These are phyloP conservation scores for Epinotia bilunana DNA, from an alignment of 2,888 invertebrate species.

Conservation along the genomic window DNA sequence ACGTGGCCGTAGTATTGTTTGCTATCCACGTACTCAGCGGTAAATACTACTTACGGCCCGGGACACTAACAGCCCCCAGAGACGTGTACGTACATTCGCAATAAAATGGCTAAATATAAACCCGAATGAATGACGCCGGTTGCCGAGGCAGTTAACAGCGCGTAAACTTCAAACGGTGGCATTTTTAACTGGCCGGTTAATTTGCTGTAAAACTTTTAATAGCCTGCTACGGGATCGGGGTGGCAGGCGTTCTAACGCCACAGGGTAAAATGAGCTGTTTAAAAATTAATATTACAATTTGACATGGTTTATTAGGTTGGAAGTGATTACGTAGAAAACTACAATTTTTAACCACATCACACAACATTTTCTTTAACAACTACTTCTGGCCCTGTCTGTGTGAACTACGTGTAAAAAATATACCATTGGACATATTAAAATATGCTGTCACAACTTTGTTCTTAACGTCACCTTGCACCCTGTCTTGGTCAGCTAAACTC, in stretches of 20 bases:
- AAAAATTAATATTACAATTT: neutral
- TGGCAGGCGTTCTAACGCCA: neutral
- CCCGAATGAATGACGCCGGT: slow-evolving; percentile 18
- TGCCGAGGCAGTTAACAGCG: slow-evolving; percentile 23
- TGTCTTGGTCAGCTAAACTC: no score
- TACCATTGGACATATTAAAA: no score
- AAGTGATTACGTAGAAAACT: neutral
- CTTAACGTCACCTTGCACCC: no score
- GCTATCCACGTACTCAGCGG: neutral
- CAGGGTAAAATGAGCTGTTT: slow-evolving; percentile 10
- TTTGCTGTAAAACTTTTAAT: slow-evolving; percentile 54
- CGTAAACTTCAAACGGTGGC: slow-evolving; percentile 43
- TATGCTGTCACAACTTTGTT: no score
- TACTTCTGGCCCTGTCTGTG: no score
- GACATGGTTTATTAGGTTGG: neutral
- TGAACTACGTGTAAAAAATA: no score
- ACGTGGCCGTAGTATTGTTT: neutral
- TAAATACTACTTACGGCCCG: slow-evolving; percentile 1
- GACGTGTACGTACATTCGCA: neutral
- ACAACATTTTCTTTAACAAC: no score
- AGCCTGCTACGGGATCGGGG: slow-evolving; percentile 31
- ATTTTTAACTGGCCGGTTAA: slow-evolving; percentile 46
- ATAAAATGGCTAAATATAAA: slow-evolving; percentile 17
- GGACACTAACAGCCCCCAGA: neutral
- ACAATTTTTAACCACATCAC: no score